Evolutionary conservation across 2,888 invertebrate genomes (phyloP).

Genomic region (Pyrrhosoma nymphula): DNA sequence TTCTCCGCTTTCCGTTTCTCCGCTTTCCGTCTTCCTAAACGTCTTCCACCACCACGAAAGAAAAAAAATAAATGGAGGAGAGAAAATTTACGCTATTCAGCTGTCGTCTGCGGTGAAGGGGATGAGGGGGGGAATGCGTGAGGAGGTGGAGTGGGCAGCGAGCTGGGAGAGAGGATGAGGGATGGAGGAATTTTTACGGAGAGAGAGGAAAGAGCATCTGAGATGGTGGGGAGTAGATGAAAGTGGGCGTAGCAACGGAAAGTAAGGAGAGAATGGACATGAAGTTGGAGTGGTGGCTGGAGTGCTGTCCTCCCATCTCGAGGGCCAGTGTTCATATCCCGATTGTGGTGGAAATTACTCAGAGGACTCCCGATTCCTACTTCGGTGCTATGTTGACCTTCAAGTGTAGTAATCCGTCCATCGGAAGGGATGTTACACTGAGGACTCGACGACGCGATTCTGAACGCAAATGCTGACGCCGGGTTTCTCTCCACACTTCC

Average conservation of each 20-base stretch:
- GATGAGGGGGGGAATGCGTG: background rate
- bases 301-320: no score
- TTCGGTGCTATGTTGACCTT: no score
- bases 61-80: slow-evolving; percentile 21
- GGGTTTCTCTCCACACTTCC: no score
- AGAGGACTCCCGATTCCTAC: no score
- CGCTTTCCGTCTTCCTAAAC: slow-evolving; percentile 38
- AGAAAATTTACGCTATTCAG: slow-evolving; percentile 62
- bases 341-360: no score
- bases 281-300: no score
- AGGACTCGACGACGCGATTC: no score
- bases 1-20: background rate
- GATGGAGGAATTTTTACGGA: background rate
- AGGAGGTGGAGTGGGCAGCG: background rate
- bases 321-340: no score
- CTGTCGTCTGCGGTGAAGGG: slow-evolving; percentile 53
- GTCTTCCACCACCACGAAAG: background rate
- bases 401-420: no score
- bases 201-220: background rate
- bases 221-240: slow-evolving; percentile 10
- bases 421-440: no score
- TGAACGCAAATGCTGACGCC: no score
- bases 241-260: background rate
- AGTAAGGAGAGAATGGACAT: no score
- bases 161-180: background rate